Evolutionary conservation across 2,113 vertebrate species (phyloP), one percentile per base, ranked within the genome.

Genomic region (Crotalus helleri): DNA sequence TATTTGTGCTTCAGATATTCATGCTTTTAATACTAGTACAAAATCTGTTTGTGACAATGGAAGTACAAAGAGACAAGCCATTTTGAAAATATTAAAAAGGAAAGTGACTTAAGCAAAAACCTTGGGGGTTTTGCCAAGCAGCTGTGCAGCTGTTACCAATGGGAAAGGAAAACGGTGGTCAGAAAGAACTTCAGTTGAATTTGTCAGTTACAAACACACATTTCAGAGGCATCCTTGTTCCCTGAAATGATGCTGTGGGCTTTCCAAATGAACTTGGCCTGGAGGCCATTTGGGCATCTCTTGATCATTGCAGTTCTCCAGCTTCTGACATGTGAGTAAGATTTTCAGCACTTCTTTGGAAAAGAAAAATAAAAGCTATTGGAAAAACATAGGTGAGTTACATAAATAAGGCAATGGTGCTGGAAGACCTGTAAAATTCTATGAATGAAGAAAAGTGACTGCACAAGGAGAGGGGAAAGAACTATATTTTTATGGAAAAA

Each of bases 301-400:
- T 87, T 96, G 92, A 92, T 92, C 5, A 59, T 85, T 0, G 53
- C 44, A 53, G 69, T 94, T 91, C 89, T 96, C n/a, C 88, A 9
- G 1, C 90, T 96, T 0, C 85, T 94, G 93, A 85, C 87, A 85
- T 0, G 96, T 97, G 91, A 96, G 97, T 97, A 96, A 93, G 44
- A 12, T 12, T 88, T 88, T n/a, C 13, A 19, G 33, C 3, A 1
- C 21, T 57, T 59, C 6, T 86, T 29, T 86, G 39, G 23, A 23
- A 92, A 59, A 59, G 5, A 29, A 11, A 21, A n/a, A 29, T n/a
- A 29, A 10, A n/a, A 92, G 23, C 86, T 53, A 87, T 29, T 87
- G 86, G 49, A 53, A 51, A 81, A 81, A 21, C 74, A 44, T 21
- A 19, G 74, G 33, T 21, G 74, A 81, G 17, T 81, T 39, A 21